Evolutionary conservation across 2,113 vertebrate genomes (phyloP).

Genomic region (Laticauda laticaudata): DNA sequence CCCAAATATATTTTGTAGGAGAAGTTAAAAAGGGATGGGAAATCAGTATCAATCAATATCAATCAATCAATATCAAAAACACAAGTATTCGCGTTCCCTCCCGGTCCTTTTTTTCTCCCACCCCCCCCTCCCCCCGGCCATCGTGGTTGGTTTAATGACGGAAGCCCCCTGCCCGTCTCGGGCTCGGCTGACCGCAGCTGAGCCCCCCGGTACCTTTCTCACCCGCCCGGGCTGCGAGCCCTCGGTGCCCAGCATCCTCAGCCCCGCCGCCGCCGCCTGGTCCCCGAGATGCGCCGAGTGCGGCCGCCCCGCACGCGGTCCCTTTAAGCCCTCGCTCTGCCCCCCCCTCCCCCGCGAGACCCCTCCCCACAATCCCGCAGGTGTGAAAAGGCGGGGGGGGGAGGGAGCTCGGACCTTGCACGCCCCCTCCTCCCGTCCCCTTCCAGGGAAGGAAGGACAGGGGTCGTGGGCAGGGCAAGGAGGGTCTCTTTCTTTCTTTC

Average conservation of each 20-base stretch:
- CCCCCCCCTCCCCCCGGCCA: neutral
- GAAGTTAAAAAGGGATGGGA: neutral
- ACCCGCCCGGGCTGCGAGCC: neutral
- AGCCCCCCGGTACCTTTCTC: constrained; percentile 1
- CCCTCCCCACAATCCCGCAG: too few species aligned
- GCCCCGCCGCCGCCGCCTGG: neutral
- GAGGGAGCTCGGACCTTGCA: too few species aligned
- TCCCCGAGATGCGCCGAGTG: neutral
- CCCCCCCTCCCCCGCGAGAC: neutral
- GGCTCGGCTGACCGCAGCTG: too few species aligned
- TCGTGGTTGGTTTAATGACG: neutral
- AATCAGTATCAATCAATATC: too few species aligned
- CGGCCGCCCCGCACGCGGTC: neutral
- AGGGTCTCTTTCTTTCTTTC: too few species aligned
- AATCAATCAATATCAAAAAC: too few species aligned
- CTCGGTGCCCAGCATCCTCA: constrained; percentile 1
- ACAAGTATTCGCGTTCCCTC: neutral
- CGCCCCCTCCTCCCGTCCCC: too few species aligned
- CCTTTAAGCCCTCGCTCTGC: neutral
- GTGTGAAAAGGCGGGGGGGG: neutral
- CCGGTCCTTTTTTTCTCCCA: neutral
- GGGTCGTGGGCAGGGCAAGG: neutral
- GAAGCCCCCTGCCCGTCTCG: neutral
- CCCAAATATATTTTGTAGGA: too few species aligned
- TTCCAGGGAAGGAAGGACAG: too few species aligned